A percentile compares a stretch with the other conserved stretches of the same genome.
Conservation (phyloP, 2,113 vertebrate genomes). For the Candoia aspera region DNA sequence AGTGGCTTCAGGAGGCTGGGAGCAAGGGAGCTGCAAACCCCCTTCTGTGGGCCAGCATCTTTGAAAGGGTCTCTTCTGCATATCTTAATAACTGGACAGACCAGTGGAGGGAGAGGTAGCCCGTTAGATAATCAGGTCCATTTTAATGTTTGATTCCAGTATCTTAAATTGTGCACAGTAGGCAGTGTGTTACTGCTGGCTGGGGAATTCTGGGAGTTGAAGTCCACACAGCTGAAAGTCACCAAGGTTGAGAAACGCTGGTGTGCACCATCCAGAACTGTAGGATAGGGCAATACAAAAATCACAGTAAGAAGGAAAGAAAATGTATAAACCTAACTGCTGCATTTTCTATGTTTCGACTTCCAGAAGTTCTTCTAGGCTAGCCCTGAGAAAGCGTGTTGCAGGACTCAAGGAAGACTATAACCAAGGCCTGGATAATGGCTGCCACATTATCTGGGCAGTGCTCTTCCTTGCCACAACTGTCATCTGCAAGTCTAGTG, state of each 20-base stretch:
- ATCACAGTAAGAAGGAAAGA: not conserved
- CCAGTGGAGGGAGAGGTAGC: not conserved
- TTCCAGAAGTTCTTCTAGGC: not conserved
- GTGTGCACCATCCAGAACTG: not conserved
- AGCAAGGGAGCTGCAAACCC: not conserved
- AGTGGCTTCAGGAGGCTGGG: not conserved
- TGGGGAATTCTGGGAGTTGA: no score
- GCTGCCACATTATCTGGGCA: no score
- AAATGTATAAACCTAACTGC: not conserved
- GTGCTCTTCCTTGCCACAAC: not conserved
- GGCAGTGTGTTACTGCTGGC: not conserved
- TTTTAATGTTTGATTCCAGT: not conserved
- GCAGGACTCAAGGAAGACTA: not conserved
- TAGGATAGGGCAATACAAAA: not conserved
- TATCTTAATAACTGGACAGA: not conserved
- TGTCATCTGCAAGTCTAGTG: not conserved
- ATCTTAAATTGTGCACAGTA: not conserved
- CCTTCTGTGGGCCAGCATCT: not conserved
- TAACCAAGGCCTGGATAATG: no score
- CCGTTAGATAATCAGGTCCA: not conserved
- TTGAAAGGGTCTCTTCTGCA: not conserved
- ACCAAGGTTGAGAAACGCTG: no score
- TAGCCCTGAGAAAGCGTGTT: not conserved
- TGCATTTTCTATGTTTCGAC: not conserved
- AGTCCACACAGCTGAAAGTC: no score